Evolutionary conservation across 2,113 vertebrate species (phyloP).

Genomic region (Ageneiosus marmoratus): DNA sequence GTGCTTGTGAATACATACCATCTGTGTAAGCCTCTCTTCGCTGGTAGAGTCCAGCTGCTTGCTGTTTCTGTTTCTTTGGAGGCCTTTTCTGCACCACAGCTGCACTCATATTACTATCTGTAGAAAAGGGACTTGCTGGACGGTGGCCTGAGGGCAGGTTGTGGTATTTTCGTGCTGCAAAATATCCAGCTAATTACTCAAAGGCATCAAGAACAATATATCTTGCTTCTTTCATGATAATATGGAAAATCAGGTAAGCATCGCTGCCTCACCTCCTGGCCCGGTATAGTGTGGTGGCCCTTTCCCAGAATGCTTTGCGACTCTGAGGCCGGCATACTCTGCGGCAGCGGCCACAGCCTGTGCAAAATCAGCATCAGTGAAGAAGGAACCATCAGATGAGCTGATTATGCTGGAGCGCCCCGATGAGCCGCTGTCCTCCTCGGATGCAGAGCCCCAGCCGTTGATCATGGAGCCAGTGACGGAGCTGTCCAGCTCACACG

Average conservation of each 20-base stretch:
- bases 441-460: constrained; percentile 96
- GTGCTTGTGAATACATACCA: constrained; percentile 70
- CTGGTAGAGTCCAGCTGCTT: constrained; percentile 80
- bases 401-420: constrained; percentile 92
- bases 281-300: constrained; percentile 52
- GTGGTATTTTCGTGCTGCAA: constrained; percentile 88
- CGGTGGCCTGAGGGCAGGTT: constrained; percentile 84
- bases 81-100: constrained; percentile 92
- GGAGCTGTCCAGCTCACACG: constrained; percentile 95
- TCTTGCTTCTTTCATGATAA: not conserved
- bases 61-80: constrained; percentile 93
- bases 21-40: constrained; percentile 91
- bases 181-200: not conserved
- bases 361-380: constrained; percentile 97
- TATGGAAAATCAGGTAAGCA: not conserved
- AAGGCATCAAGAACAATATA: not conserved
- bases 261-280: constrained; percentile 59
- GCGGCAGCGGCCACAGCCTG: constrained; percentile 94
- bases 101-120: constrained; percentile 95
- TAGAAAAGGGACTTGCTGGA: constrained; percentile 92
- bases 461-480: constrained; percentile 99
- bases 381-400: constrained; percentile 97
- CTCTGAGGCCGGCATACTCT: constrained; percentile 89
- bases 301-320: constrained; percentile 86
- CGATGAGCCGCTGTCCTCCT: constrained; percentile 95